These are phyloP conservation scores for Microplitis mediator DNA, from an alignment of 1,140 invertebrate species.

Conservation along the genomic window DNA sequence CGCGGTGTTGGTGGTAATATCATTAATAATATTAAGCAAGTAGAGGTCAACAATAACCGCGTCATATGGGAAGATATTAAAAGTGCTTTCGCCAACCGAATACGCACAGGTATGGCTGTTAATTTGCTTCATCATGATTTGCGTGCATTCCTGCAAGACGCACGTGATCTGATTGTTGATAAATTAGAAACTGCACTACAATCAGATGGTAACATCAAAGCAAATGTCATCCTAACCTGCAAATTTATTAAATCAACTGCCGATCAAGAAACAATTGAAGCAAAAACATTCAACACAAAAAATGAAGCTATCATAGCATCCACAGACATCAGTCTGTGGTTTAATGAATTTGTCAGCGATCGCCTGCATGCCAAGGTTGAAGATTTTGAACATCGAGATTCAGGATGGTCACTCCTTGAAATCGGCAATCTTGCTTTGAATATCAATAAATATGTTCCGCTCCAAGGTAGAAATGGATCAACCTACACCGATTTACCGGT, in stretches of 20 bases:
- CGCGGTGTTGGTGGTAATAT: neutral
- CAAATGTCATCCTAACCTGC: too few species aligned
- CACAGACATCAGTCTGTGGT: neutral
- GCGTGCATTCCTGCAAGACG: neutral
- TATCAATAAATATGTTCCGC: constrained; percentile 42
- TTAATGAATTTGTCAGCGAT: neutral
- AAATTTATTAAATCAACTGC: too few species aligned
- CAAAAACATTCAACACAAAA: neutral
- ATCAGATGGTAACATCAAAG: neutral
- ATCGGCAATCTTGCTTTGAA: constrained; percentile 30
- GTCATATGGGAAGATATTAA: neutral
- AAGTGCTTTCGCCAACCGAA: neutral
- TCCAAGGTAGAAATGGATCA: constrained; percentile 30
- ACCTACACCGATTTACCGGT: constrained; percentile 27
- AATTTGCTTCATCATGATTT: neutral
- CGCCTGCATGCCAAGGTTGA: neutral
- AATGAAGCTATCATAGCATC: neutral
- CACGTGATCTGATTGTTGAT: neutral
- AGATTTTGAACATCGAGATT: constrained; percentile 14
- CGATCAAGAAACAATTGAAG: neutral
- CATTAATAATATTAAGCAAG: neutral
- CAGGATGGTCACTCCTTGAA: constrained; percentile 30
- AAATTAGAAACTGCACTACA: neutral
- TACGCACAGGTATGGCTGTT: neutral
- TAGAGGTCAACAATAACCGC: neutral